Conservation (phyloP, 2,797 vertebrate genomes). For the Sciaenops ocellatus region DNA sequence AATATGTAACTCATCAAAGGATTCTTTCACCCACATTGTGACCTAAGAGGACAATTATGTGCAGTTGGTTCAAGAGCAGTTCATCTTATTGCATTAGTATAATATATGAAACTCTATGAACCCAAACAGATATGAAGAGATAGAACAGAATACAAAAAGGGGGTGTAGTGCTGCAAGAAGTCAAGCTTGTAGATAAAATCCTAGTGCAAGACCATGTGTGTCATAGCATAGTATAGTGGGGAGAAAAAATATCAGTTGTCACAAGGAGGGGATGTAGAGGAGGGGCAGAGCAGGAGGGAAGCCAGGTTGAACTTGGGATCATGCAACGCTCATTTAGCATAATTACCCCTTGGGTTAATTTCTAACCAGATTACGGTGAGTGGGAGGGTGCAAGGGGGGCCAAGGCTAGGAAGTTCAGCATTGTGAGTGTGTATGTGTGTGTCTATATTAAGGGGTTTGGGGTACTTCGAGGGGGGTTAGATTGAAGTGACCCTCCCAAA, state of each 20-base stretch:
- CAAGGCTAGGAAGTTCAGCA: slow-evolving; percentile 28
- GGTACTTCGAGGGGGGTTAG: slow-evolving; percentile 50
- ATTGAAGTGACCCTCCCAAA: slow-evolving; percentile 59
- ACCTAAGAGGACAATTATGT: not conserved
- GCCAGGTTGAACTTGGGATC: slow-evolving; percentile 63
- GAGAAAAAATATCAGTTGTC: slow-evolving; percentile 28
- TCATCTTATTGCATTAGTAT: slow-evolving; percentile 7
- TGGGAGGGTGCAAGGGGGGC: slow-evolving; percentile 36
- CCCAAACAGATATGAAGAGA: not conserved
- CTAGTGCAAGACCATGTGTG: slow-evolving; percentile 29
- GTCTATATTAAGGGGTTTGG: slow-evolving; percentile 49
- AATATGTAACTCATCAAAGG: slow-evolving; percentile 24
- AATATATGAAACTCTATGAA: not conserved
- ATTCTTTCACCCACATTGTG: slow-evolving; percentile 13
- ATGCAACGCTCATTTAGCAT: slow-evolving; percentile 73
- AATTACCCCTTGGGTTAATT: slow-evolving; percentile 81
- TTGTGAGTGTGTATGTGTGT: slow-evolving; percentile 36
- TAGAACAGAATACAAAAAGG: slow-evolving; percentile 1
- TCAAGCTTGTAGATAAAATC: slow-evolving; percentile 50
- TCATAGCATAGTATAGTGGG: slow-evolving; percentile 4
- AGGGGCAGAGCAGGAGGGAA: slow-evolving; percentile 23
- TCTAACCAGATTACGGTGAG: slow-evolving; percentile 76
- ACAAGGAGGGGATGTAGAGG: slow-evolving; percentile 19
- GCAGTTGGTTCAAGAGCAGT: slow-evolving; percentile 5
- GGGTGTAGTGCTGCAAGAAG: not conserved